Base-by-base conservation (phyloP, 2,797 vertebrate species). In the Spheniscus humboldti region DNA sequence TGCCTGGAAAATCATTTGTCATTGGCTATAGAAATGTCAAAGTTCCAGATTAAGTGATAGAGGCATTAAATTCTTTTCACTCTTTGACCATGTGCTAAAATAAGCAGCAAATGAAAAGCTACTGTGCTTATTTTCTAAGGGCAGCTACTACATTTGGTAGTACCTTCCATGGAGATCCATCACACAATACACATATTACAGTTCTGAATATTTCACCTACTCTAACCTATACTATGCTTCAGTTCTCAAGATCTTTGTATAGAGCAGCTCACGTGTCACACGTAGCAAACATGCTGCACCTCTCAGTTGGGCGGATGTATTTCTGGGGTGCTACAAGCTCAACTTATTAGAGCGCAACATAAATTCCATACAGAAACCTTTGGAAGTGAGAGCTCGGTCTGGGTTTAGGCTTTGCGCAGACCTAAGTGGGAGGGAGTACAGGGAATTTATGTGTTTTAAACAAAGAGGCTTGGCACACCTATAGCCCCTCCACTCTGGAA, bases 1-100 rank as follows among this genome's bases (percentile, higher is more conserved):
- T 85, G 82, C 78, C 85, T 73, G 63, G 55, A 89, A 94, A 97
- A 91, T 62, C 0, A 92, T 92, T 92, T 95, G 69, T 92, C 94
- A 94, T 79, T 11, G 8, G 39, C 74, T 90, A 90, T 45, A 90
- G 92, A 94, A 96, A 90, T 30, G 37, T 94, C 90, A 95, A 57
- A 72, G 50, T 85, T 95, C 48, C 80, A 76, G 82, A 80, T 91
- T 77, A 95, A 95, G 74, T 1, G 14, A 72, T 2, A 80, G 39
- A 60, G 33, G 18, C 69, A 63, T 72, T 91, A 88, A 82, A 88
- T 75, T 83, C 33, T 76, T 88, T 85, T 92, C 73, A 57, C 33
- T 86, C 56, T 91, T 84, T 56, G 73, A 91, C 92, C 57, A 52
- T 20, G 28, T 41, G 60, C 57, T 82, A 80, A 84, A 95, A 88